phyloP scores from a whole-genome alignment of 2,113 vertebrate species.

The Burhinus oedicnemus region DNA sequence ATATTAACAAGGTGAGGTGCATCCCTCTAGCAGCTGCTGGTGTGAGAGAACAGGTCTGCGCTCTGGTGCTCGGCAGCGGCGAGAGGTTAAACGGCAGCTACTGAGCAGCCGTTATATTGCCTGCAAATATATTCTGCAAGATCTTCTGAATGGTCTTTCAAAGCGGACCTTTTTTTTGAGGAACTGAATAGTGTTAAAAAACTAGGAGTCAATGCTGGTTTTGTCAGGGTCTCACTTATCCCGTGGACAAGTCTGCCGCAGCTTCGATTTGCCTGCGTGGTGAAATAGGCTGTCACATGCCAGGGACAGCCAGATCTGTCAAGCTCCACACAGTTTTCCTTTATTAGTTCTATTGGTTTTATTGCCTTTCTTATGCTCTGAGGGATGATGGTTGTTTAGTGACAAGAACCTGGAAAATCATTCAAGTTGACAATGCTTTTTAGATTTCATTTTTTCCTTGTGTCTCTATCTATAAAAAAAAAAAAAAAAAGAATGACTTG shows the following conservation, averaged over 20 bases:
- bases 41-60: neutral
- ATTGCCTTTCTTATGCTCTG: conserved; percentile 53
- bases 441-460: conserved; percentile 44
- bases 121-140: neutral
- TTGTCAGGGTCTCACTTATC: conserved; percentile 50
- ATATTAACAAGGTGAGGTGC: neutral
- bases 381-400: conserved; percentile 66
- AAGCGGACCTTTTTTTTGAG: neutral
- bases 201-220: neutral
- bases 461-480: conserved; percentile 34
- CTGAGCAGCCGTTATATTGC: neutral
- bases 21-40: neutral
- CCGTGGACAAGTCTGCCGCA: conserved; percentile 8
- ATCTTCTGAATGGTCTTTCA: neutral
- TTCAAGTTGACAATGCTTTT: conserved; percentile 56
- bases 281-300: conserved; percentile 62
- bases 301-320: conserved; percentile 68
- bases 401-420: conserved; percentile 61
- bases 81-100: neutral
- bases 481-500: neutral
- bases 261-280: conserved; percentile 54
- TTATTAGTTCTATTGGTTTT: conserved; percentile 63
- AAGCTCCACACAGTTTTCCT: conserved; percentile 36
- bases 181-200: neutral
- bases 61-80: neutral